Evolutionary conservation across 2,113 vertebrate genomes (phyloP).

Genomic region (Suricata suricatta): DNA sequence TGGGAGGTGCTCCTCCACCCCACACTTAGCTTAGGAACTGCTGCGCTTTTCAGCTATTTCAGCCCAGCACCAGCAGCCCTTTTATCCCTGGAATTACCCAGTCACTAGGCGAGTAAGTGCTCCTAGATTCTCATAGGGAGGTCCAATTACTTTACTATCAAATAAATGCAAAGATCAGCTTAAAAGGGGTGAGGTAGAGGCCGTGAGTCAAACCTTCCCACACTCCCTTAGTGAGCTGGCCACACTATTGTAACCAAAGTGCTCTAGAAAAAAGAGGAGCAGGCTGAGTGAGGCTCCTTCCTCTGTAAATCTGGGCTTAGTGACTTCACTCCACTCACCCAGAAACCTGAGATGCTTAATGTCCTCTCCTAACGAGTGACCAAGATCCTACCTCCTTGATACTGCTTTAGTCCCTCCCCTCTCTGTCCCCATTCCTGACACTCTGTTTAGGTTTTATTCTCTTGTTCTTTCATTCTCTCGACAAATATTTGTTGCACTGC

Average conservation of each 20-base stretch:
- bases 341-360: background rate
- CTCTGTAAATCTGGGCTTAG: background rate
- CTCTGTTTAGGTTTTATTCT: background rate
- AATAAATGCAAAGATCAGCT: background rate
- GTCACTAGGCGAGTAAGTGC: background rate
- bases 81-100: background rate
- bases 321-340: background rate
- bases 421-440: background rate
- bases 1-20: background rate
- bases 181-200: background rate
- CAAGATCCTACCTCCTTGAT: background rate
- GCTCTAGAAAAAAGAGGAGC: background rate
- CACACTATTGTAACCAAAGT: background rate
- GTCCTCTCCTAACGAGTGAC: accelerated
- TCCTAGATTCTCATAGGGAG: background rate
- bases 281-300: background rate
- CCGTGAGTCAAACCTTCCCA: background rate
- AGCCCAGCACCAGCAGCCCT: background rate
- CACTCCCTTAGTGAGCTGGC: background rate
- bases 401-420: too few species aligned
- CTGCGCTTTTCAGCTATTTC: background rate
- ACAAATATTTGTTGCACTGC: background rate
- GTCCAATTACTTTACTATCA: background rate
- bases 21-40: background rate
- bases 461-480: background rate